Percentiles rank a stretch among this genome's conserved stretches.
These are phyloP conservation scores for Sebastes paucispinis DNA, from an alignment of 2,797 vertebrate genomes.

Conservation along the genomic window DNA sequence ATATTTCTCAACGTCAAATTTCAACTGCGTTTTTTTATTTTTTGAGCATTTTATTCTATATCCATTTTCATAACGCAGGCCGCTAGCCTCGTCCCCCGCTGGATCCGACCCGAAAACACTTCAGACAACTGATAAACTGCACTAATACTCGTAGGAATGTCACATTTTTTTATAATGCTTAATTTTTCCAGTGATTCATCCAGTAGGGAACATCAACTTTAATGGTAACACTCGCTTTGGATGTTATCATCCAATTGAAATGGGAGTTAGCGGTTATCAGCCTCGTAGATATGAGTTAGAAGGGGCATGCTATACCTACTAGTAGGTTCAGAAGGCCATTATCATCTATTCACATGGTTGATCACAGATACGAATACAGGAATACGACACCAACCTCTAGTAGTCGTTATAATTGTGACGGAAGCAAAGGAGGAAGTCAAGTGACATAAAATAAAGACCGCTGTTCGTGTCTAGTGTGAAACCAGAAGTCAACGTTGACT, in stretches of 20 bases:
- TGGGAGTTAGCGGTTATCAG: no score
- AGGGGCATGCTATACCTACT: background rate
- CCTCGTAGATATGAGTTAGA: no score
- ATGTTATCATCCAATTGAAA: no score
- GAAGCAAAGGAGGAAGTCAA: no score
- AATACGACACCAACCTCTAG: no score
- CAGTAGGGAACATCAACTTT: background rate
- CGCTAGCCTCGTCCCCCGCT: no score
- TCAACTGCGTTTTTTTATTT: background rate
- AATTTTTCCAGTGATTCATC: background rate
- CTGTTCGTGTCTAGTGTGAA: no score
- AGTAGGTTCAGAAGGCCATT: background rate
- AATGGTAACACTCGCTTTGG: background rate
- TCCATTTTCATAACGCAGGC: background rate
- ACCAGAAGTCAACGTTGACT: no score
- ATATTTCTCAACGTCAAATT: background rate
- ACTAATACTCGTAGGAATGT: background rate
- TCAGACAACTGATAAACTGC: background rate
- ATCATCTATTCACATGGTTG: background rate
- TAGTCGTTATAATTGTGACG: no score
- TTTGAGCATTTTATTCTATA: background rate
- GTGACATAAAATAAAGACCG: no score
- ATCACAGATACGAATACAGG: no score
- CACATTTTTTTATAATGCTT: no score
- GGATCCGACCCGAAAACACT: background rate